phyloP scores from a whole-genome alignment of 2,113 vertebrate species.

The Erinaceus europaeus region DNA sequence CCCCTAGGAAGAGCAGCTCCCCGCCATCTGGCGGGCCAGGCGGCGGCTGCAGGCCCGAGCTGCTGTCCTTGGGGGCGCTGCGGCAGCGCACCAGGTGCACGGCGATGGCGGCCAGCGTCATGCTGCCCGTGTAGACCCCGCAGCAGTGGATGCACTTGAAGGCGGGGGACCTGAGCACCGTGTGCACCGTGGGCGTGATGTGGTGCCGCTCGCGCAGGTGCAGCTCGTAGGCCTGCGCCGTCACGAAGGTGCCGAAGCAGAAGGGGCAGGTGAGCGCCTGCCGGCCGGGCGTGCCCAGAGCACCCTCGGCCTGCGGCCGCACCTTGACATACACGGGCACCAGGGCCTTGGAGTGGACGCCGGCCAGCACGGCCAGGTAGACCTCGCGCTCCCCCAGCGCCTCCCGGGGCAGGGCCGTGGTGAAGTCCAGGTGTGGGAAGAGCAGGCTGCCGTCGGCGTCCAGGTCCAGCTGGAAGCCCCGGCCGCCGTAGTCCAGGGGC shows the following conservation, averaged over 20 bases:
- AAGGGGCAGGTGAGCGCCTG: slow-evolving; percentile 89
- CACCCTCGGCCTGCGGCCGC: slow-evolving; percentile 81
- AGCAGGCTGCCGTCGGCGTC: slow-evolving; percentile 87
- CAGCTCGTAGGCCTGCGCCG: slow-evolving; percentile 84
- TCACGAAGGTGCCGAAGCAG: slow-evolving; percentile 88
- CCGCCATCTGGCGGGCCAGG: slow-evolving; percentile 67
- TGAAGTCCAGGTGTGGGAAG: slow-evolving; percentile 94
- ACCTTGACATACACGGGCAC: slow-evolving; percentile 91
- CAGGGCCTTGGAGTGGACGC: slow-evolving; percentile 79
- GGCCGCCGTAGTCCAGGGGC: slow-evolving; percentile 89
- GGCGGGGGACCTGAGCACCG: slow-evolving; percentile 92
- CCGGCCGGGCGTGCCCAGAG: slow-evolving; percentile 35
- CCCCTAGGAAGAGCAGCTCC: slow-evolving; percentile 72
- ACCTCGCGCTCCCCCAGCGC: slow-evolving; percentile 92
- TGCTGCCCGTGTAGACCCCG: slow-evolving; percentile 95
- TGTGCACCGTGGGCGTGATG: slow-evolving; percentile 94
- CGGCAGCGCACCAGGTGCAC: slow-evolving; percentile 93
- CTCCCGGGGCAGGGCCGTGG: slow-evolving; percentile 87
- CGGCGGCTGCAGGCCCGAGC: slow-evolving; percentile 72
- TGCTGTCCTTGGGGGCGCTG: slow-evolving; percentile 90
- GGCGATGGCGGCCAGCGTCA: slow-evolving; percentile 93
- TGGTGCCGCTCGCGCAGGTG: slow-evolving; percentile 94
- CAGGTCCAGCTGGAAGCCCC: slow-evolving; percentile 87
- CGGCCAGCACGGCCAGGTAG: slow-evolving; percentile 90
- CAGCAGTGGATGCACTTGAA: slow-evolving; percentile 98